Conservation (phyloP, 2,113 vertebrate genomes). For the Alexandromys fortis region DNA sequence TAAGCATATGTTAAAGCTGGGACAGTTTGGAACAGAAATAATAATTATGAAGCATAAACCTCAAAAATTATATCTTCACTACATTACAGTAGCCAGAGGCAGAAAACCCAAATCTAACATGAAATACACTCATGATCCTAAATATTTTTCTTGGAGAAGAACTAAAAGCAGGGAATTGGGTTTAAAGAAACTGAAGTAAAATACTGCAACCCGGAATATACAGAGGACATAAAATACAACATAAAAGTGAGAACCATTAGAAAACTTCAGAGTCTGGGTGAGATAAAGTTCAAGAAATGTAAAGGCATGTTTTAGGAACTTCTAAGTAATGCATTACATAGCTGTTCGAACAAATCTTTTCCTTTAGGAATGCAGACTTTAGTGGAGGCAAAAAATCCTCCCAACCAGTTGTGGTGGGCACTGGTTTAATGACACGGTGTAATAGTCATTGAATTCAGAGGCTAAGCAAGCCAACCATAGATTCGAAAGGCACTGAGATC, state of each 20-base stretch:
- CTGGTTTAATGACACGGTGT: not conserved
- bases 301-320: not conserved
- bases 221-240: not conserved
- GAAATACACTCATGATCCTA: not conserved
- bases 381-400: not conserved
- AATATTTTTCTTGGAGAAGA: not conserved
- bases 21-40: not conserved
- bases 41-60: conserved; percentile 25
- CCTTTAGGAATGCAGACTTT: not conserved
- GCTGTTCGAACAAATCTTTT: conserved; percentile 26
- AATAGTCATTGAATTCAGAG: conserved; percentile 1
- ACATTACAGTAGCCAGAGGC: not conserved
- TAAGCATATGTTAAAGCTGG: not conserved
- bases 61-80: not conserved
- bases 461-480: not conserved
- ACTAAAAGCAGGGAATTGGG: not conserved
- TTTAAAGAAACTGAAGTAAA: not conserved
- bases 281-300: conserved; percentile 5
- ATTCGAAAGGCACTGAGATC: not conserved
- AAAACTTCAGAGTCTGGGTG: not conserved
- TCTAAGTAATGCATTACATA: not conserved
- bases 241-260: not conserved
- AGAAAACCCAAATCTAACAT: not conserved
- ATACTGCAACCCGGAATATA: not conserved
- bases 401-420: not conserved